These are phyloP conservation scores for Oxygymnocypris stewartii DNA, from an alignment of 2,113 vertebrate species.

Conservation along the genomic window DNA sequence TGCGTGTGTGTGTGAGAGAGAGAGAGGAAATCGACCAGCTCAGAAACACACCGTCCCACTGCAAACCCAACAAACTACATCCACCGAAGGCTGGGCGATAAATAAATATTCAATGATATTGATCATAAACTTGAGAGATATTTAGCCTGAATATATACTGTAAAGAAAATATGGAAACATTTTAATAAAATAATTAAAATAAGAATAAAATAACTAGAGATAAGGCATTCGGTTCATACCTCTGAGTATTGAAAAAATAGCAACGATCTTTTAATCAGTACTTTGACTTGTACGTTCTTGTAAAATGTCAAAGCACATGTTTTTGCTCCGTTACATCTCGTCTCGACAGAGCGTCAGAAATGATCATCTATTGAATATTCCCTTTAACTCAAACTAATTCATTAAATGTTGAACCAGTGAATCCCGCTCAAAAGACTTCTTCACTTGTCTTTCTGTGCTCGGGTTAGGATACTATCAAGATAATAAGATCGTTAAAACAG, in stretches of 20 bases:
- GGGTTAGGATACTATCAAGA: too few relatives aligned
- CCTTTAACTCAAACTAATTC: conserved; percentile 6
- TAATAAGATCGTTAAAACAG: too few relatives aligned
- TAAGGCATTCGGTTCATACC: not conserved
- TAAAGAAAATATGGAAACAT: not conserved
- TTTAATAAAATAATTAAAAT: too few relatives aligned
- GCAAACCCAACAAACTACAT: not conserved
- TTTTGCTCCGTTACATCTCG: not conserved
- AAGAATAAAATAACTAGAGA: not conserved
- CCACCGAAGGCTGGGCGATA: not conserved
- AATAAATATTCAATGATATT: not conserved
- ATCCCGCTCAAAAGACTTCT: not conserved
- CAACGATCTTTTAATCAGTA: not conserved
- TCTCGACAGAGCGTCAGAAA: conserved; percentile 1
- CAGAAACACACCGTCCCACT: not conserved
- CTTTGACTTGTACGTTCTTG: not conserved
- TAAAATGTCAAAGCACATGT: not conserved
- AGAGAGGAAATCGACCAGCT: not conserved
- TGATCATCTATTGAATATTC: not conserved
- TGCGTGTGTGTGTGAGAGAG: not conserved
- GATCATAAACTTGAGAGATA: not conserved
- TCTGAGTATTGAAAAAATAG: not conserved
- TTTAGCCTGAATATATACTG: too few relatives aligned
- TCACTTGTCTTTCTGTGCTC: not conserved
- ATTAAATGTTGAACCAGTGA: not conserved